Evolutionary conservation across 2,888 invertebrate species (phyloP), one percentile per base, ranked within the genome.

Genomic region (Hypercompe scribonia): DNA sequence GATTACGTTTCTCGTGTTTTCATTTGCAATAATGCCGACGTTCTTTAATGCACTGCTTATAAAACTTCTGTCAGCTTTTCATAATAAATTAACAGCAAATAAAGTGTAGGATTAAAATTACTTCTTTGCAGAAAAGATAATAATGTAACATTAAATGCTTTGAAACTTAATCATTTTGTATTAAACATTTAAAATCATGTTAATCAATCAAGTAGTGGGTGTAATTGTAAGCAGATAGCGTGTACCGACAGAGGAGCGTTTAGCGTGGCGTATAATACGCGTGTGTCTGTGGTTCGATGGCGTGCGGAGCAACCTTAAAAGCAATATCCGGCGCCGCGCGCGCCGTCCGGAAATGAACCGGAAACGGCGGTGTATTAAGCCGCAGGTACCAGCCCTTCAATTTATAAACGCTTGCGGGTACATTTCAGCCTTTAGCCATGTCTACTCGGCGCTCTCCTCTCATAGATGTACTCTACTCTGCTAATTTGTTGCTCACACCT

Each of bases 291-390:
- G 84, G 79, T 85, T 85, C 86, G 86, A 81, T 92, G 90, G 93
- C 93, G 95, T 93, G 95, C 90, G 90, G 93, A 92, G 90, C 93
- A 93, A 92, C 95, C 96, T 96, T 96, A 95, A 96, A 96, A 95
- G 96, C 96, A 96, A 96, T 96, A 96, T 96, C 96, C 96, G 96
- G 95, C 91, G 90, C 91, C 92, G 94, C 94, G 94, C 95, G 95
- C 94, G 93, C 92, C 93, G 93, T 86, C 94, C 94, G 96, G 96
- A 96, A 96, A 96, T 96, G 96, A 96, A 96, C 93, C 96, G 96
- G 96, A 96, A 96, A 95, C 95, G 91, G 95, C 91, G 95, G 95
- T 94, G 95, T 95, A 96, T 96, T 96, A 96, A 95, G 96, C 95
- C 93, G 93, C 95, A 95, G 95, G 95, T 95, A 95, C 92, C 91